Percentiles rank a stretch among this genome's conserved stretches.
Evolutionary conservation across 2,797 vertebrate genomes (phyloP).

Genomic region (Macrochelys suwanniensis): DNA sequence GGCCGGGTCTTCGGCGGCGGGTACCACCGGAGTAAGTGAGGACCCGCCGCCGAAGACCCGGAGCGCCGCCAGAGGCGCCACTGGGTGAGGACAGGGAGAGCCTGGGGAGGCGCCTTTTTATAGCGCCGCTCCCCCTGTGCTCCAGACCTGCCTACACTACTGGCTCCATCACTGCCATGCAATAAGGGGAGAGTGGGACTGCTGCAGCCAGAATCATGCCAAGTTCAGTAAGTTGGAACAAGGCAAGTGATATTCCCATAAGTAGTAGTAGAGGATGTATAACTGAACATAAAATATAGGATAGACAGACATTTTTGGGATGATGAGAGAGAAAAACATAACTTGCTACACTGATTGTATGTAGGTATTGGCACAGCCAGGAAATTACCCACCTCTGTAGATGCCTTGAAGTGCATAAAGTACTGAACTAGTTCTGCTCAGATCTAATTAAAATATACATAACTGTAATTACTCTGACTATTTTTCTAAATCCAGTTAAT

Average conservation of each 20-base stretch:
- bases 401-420: slow-evolving; percentile 42
- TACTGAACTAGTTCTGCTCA: slow-evolving; percentile 45
- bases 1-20: too few species aligned
- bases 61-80: too few species aligned
- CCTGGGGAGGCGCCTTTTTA: too few species aligned
- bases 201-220: neutral
- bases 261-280: neutral
- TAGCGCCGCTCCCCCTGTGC: too few species aligned
- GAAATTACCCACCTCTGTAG: neutral
- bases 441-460: slow-evolving; percentile 62
- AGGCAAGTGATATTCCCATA: neutral
- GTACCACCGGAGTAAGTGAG: too few species aligned
- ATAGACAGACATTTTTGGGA: neutral
- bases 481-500: slow-evolving; percentile 57
- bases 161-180: neutral
- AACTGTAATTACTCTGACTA: slow-evolving; percentile 60
- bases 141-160: too few species aligned
- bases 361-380: neutral
- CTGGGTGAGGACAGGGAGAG: too few species aligned
- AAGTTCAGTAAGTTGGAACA: neutral
- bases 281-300: neutral
- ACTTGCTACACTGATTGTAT: neutral
- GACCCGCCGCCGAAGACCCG: too few species aligned
- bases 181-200: neutral
- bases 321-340: neutral